These are phyloP conservation scores for Eciton burchellii DNA, from an alignment of 1,140 invertebrate species.

Conservation along the genomic window DNA sequence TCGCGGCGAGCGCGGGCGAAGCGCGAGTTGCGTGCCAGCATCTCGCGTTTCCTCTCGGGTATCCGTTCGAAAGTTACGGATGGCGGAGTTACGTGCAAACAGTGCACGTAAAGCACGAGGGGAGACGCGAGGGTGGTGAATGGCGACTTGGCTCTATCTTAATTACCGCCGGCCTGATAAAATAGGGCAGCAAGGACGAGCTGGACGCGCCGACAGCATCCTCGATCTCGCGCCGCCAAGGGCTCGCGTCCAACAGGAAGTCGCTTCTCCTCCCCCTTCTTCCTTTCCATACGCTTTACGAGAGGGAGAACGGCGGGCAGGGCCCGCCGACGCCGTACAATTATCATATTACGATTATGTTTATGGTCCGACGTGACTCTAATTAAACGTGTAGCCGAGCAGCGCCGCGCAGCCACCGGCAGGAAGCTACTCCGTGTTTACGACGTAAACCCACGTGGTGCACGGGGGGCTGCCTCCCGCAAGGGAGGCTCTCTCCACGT, in stretches of 20 bases:
- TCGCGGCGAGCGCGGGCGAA: slow-evolving; percentile 1
- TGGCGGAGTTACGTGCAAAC: slow-evolving; percentile 31
- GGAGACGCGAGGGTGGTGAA: not conserved
- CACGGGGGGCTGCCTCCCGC: not conserved
- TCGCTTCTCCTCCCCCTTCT: slow-evolving; percentile 33
- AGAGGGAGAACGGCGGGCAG: slow-evolving; percentile 19
- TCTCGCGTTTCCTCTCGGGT: slow-evolving; percentile 2
- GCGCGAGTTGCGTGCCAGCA: not conserved
- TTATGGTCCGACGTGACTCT: slow-evolving; percentile 68
- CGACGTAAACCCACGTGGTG: slow-evolving; percentile 40
- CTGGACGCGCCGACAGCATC: not conserved
- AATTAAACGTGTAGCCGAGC: slow-evolving; percentile 72
- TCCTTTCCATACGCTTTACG: slow-evolving; percentile 33
- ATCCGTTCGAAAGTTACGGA: slow-evolving; percentile 27
- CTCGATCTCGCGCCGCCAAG: not conserved
- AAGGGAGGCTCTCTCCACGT: not conserved
- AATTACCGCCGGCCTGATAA: slow-evolving; percentile 15
- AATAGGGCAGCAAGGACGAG: not conserved
- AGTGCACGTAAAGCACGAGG: slow-evolving; percentile 26
- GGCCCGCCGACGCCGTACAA: slow-evolving; percentile 66
- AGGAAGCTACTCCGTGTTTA: slow-evolving; percentile 52
- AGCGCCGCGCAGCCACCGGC: not conserved
- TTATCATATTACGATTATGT: slow-evolving; percentile 79
- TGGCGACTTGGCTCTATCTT: slow-evolving; percentile 31
- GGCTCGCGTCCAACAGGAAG: slow-evolving; percentile 19